These are phyloP conservation scores for Poecile montanus DNA, from an alignment of 2,797 vertebrate genomes.

Conservation along the genomic window DNA sequence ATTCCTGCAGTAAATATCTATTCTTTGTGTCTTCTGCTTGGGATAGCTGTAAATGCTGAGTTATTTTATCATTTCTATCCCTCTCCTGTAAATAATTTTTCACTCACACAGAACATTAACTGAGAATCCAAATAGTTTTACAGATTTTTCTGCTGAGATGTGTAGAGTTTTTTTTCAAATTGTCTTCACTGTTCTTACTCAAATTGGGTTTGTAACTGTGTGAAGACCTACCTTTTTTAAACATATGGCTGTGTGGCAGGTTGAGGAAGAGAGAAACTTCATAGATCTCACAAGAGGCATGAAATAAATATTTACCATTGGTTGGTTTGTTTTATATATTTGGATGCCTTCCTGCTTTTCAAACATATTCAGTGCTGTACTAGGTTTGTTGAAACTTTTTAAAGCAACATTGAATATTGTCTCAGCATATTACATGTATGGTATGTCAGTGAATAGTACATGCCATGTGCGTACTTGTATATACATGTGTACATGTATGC, in stretches of 20 bases:
- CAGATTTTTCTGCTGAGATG: fast-evolving
- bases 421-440: not conserved
- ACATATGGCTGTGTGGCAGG: not conserved
- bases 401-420: not conserved
- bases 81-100: not conserved
- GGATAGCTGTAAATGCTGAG: not conserved
- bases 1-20: not conserved
- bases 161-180: not conserved
- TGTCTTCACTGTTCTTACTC: not conserved
- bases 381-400: not conserved
- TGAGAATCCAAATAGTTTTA: not conserved
- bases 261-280: not conserved
- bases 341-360: not conserved
- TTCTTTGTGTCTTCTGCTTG: not conserved
- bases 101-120: fast-evolving
- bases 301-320: not conserved
- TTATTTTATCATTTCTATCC: not conserved
- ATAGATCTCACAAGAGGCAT: not conserved
- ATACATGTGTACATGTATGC: not conserved
- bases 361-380: not conserved
- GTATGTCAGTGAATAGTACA: not conserved
- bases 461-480: not conserved
- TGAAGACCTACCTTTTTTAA: not conserved
- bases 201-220: not conserved
- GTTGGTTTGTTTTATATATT: not conserved